Conservation (phyloP, 2,113 vertebrate genomes). For the Martes martes region DNA sequence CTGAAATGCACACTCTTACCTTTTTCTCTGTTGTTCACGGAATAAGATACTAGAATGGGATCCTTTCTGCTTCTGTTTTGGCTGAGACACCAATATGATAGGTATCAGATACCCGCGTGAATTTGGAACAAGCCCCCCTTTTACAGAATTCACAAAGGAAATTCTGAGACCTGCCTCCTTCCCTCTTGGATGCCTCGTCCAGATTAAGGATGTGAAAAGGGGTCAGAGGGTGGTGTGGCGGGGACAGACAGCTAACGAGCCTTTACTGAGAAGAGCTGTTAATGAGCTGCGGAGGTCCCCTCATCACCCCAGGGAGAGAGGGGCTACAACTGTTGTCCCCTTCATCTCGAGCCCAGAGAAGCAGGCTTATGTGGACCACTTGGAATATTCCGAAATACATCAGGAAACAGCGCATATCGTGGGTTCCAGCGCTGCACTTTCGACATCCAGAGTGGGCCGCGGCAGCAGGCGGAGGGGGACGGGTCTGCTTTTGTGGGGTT, state of each 20-base stretch:
- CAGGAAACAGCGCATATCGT: neutral
- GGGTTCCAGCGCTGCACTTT: neutral
- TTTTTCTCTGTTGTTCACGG: neutral
- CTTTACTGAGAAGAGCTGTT: neutral
- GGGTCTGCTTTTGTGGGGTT: neutral
- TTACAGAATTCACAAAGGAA: neutral
- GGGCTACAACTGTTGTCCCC: neutral
- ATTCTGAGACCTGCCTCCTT: neutral
- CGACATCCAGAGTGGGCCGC: neutral
- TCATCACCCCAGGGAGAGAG: neutral
- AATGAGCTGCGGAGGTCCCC: too few species aligned
- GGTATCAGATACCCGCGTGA: neutral
- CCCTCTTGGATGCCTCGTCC: neutral
- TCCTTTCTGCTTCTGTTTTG: neutral
- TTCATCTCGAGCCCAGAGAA: neutral
- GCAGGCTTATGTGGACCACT: neutral
- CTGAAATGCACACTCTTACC: neutral
- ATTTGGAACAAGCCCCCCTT: neutral
- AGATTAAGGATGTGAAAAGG: neutral
- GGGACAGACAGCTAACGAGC: neutral
- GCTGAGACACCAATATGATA: neutral
- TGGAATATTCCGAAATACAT: neutral
- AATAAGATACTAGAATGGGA: neutral
- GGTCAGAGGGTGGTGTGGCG: fast-evolving
- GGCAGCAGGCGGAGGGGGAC: neutral